A percentile compares a stretch with the other conserved stretches of the same genome.
Evolutionary conservation across 2,113 vertebrate genomes (phyloP).

Genomic region (Thamnaconus septentrionalis): DNA sequence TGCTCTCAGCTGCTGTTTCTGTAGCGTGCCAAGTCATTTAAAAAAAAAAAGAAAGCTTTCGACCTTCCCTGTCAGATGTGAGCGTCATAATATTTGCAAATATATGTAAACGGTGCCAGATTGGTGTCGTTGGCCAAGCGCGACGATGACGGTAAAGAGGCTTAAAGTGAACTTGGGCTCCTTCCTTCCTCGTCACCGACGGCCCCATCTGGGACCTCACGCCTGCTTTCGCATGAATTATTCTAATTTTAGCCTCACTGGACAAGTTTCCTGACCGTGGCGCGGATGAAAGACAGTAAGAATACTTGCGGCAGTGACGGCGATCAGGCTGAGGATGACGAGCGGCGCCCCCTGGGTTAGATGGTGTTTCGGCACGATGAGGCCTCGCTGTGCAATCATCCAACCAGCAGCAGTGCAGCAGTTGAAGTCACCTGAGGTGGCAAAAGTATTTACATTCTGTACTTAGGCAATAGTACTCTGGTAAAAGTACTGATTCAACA

Average conservation of each 20-base stretch:
- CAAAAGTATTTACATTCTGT: no score
- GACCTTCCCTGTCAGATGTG: conserved; percentile 47
- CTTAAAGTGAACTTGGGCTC: conserved; percentile 31
- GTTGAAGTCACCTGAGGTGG: conserved; percentile 2
- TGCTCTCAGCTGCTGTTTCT: conserved; percentile 20
- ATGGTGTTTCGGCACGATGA: conserved; percentile 4
- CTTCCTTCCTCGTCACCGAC: conserved; percentile 10
- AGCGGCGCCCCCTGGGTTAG: conserved; percentile 4
- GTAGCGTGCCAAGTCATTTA: background rate
- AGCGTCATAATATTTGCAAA: conserved; percentile 50
- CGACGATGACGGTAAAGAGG: conserved; percentile 19
- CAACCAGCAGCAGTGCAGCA: conserved; percentile 24
- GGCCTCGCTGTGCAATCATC: conserved; percentile 33
- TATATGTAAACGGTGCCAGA: conserved; percentile 52
- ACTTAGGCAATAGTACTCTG: no score
- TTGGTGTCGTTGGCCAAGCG: conserved; percentile 36
- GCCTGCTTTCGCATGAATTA: conserved; percentile 35
- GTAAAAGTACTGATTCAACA: no score
- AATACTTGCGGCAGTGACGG: conserved; percentile 6
- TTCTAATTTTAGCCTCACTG: conserved; percentile 15
- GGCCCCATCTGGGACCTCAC: conserved; percentile 45
- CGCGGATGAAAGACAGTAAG: background rate
- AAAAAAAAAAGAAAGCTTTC: conserved; percentile 10
- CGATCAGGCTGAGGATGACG: background rate
- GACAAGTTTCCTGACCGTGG: background rate